These are phyloP conservation scores for Microdon myrmicae DNA, from an alignment of 2,888 invertebrate genomes.

Conservation along the genomic window DNA sequence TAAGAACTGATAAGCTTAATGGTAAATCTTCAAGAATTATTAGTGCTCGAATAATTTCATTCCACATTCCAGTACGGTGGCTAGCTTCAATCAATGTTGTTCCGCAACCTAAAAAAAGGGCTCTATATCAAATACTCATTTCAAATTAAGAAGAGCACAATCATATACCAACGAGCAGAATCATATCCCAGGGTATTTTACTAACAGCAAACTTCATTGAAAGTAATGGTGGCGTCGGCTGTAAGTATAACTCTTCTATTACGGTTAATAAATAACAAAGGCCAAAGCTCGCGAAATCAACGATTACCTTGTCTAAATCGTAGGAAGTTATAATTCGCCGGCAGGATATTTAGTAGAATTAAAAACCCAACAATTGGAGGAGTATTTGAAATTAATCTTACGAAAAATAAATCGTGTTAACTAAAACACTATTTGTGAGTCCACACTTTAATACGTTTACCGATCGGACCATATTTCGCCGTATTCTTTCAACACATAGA, in stretches of 20 bases:
- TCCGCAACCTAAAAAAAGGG: conserved; percentile 74
- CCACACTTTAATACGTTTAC: no score
- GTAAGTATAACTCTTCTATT: conserved; percentile 60
- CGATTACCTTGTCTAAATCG: conserved; percentile 70
- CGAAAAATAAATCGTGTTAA: no score
- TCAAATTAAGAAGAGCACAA: neutral
- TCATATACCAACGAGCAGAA: conserved; percentile 77
- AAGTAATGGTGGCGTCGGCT: conserved; percentile 74
- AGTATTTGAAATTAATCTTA: conserved; percentile 60
- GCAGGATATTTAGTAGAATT: conserved; percentile 81
- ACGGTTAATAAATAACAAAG: no score
- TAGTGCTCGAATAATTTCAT: conserved; percentile 76
- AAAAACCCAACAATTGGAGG: conserved; percentile 81
- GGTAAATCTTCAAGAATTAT: conserved; percentile 71
- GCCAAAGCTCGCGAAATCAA: no score
- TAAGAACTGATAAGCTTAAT: conserved; percentile 72
- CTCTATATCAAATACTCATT: neutral
- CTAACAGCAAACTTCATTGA: conserved; percentile 84
- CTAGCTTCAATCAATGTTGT: conserved; percentile 88
- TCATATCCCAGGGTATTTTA: conserved; percentile 88
- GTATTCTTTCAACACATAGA: no score
- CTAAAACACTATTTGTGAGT: no score
- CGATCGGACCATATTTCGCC: no score
- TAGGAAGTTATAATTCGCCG: conserved; percentile 78
- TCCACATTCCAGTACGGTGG: conserved; percentile 78